These are phyloP conservation scores for Scomber scombrus DNA, from an alignment of 2,113 vertebrate genomes.

Conservation along the genomic window DNA sequence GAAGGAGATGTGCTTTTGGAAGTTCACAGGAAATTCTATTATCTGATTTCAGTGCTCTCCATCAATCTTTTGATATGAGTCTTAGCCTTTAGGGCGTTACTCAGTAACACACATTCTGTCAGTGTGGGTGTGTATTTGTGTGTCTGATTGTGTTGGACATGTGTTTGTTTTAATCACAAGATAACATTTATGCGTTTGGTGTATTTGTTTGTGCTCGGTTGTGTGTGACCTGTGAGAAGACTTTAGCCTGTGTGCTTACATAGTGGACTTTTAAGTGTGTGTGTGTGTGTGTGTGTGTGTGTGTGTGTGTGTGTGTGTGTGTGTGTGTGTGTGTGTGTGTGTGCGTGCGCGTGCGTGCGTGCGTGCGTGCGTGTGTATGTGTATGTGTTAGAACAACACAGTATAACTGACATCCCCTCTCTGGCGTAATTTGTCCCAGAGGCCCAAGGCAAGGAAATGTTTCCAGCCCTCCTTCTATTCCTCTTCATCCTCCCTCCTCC, in stretches of 20 bases:
- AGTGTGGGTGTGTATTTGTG: conserved; percentile 9
- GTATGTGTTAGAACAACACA: conserved; percentile 10
- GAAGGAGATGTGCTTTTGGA: conserved; percentile 52
- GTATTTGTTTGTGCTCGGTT: conserved; percentile 7
- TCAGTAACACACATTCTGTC: conserved; percentile 15
- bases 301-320: conserved; percentile 5
- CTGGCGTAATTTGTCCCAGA: conserved; percentile 68
- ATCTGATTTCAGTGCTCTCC: conserved; percentile 52
- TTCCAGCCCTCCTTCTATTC: conserved; percentile 25
- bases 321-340: not conserved
- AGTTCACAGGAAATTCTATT: conserved; percentile 60
- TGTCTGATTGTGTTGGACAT: not conserved
- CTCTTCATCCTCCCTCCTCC: conserved; percentile 35
- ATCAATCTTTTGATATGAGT: conserved; percentile 50
- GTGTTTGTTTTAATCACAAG: conserved; percentile 31
- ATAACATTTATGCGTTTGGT: not conserved
- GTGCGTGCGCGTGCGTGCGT: not conserved
- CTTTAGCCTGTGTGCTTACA: not conserved
- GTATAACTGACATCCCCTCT: conserved; percentile 57
- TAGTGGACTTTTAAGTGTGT: not conserved
- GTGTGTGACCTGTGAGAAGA: conserved; percentile 18
- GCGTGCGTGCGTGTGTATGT: not conserved
- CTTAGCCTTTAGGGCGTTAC: conserved; percentile 39
- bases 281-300: not conserved
- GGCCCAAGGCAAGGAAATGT: conserved; percentile 58